A percentile compares a stretch with the other conserved stretches of the same genome.
Evolutionary conservation across 2,797 vertebrate genomes (phyloP).

Genomic region (Calcarius lapponicus): DNA sequence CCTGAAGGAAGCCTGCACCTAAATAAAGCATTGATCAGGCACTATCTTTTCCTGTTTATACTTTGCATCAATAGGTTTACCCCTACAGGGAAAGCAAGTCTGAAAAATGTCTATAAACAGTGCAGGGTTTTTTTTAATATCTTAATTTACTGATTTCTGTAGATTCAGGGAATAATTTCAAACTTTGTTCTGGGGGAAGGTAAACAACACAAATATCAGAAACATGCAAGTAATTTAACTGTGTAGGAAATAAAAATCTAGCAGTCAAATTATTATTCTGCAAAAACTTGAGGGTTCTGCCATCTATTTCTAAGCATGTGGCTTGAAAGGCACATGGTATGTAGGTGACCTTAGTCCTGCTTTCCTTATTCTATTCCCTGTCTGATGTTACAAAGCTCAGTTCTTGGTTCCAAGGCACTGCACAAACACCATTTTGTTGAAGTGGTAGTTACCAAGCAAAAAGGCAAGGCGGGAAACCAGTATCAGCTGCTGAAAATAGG

Average conservation of each 20-base stretch:
- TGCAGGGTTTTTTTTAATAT: fast-evolving
- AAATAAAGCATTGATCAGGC: not conserved
- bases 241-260: not conserved
- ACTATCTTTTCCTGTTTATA: not conserved
- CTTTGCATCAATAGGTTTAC: not conserved
- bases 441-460: slow-evolving; percentile 13
- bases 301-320: not conserved
- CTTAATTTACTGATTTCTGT: not conserved
- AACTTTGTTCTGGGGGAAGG: not conserved
- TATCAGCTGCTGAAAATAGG: slow-evolving; percentile 50
- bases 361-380: not conserved
- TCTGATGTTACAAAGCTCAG: not conserved
- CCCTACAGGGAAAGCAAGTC: not conserved
- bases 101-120: not conserved
- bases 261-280: not conserved
- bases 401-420: slow-evolving; percentile 7
- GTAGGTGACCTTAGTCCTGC: not conserved
- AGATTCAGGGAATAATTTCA: not conserved
- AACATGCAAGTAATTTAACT: not conserved
- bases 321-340: not conserved
- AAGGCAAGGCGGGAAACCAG: not conserved
- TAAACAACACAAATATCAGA: not conserved
- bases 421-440: slow-evolving; percentile 44
- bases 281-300: not conserved
- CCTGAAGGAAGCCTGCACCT: not conserved